Evolutionary conservation across 2,888 invertebrate genomes (phyloP), one percentile per base, ranked within the genome.

Genomic region (Harmothoe impar): DNA sequence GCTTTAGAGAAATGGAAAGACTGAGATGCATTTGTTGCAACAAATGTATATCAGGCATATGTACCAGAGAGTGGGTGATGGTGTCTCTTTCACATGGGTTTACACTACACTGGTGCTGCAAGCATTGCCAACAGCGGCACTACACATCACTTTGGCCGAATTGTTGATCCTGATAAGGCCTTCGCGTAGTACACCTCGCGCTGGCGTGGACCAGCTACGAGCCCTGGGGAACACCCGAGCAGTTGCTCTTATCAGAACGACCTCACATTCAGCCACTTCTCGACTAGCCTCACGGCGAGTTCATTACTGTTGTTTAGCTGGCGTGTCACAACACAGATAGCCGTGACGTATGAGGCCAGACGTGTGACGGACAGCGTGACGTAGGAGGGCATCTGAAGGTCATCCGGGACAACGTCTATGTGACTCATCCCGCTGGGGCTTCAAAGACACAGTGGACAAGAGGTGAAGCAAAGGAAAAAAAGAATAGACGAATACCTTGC

Each of bases 261-360:
- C 15, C 15, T 23, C 20, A 3, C 15, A n/a, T n/a, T n/a, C n/a
- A n/a, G n/a, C n/a, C n/a, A 23, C 72, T 25, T 29, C 31, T 3
- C 25, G 29, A 25, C 72, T 15, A 15, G 25, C 72, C 72, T n/a
- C 72, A 72, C 72, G 25, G 29, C 25, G 72, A n/a, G 29, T 84
- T 84, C 84, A 84, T 84, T 84, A 84, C 43, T 33, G 35, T 84
- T 84, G 84, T 84, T 84, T 84, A 43, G 35, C 51, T 25, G 23
- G 23, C 23, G 35, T 84, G 84, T 84, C 84, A 84, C 35, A 84
- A 84, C 84, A 84, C 35, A 84, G 35, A 84, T 51, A 84, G 23
- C 43, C 23, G 43, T 84, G 84, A 84, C 51, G 35, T 35, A 84
- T n/a, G n/a, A 78, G 25, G 31, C 78, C 25, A 78, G 78, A 78